A percentile compares a stretch with the other conserved stretches of the same genome.
These are phyloP conservation scores for Willowsia nigromaculata DNA, from an alignment of 2,888 invertebrate genomes.

Conservation along the genomic window DNA sequence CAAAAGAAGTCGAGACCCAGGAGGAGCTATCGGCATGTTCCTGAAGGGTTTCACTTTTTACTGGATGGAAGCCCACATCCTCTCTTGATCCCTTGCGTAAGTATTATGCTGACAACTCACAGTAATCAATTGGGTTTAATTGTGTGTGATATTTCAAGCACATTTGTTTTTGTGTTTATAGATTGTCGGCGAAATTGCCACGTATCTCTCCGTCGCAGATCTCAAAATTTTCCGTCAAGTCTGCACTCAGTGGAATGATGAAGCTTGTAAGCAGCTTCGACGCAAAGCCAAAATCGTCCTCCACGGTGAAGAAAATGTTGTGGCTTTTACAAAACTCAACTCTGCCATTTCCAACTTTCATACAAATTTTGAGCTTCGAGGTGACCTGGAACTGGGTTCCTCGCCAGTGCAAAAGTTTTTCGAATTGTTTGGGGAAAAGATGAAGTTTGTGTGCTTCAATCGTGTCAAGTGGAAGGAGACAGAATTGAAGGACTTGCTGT, in stretches of 20 bases:
- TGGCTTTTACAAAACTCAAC: constrained; percentile 48
- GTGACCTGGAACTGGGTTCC: constrained; percentile 72
- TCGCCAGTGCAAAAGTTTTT: constrained; percentile 70
- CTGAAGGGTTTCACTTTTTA: constrained; percentile 73
- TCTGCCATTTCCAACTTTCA: constrained; percentile 23
- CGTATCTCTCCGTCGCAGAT: constrained; percentile 73
- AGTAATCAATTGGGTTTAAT: too few relatives aligned
- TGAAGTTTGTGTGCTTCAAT: constrained; percentile 74
- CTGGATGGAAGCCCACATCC: constrained; percentile 75
- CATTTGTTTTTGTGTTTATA: constrained; percentile 7
- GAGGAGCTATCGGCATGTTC: constrained; percentile 71
- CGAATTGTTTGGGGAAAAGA: constrained; percentile 56
- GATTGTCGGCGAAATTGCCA: constrained; percentile 70
- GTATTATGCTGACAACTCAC: background rate
- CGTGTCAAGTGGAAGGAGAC: constrained; percentile 74
- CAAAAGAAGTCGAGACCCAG: constrained; percentile 63
- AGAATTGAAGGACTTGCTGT: constrained; percentile 68
- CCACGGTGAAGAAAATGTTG: constrained; percentile 64
- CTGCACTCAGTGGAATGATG: constrained; percentile 73
- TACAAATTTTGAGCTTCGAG: constrained; percentile 70
- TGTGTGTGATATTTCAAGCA: background rate
- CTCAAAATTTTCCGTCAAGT: constrained; percentile 74
- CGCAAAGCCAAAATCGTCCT: constrained; percentile 70
- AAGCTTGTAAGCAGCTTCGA: constrained; percentile 67
- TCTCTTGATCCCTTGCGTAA: constrained; percentile 73